Conservation (phyloP, 2,797 vertebrate species). For the Hippopotamyrus pictus region DNA sequence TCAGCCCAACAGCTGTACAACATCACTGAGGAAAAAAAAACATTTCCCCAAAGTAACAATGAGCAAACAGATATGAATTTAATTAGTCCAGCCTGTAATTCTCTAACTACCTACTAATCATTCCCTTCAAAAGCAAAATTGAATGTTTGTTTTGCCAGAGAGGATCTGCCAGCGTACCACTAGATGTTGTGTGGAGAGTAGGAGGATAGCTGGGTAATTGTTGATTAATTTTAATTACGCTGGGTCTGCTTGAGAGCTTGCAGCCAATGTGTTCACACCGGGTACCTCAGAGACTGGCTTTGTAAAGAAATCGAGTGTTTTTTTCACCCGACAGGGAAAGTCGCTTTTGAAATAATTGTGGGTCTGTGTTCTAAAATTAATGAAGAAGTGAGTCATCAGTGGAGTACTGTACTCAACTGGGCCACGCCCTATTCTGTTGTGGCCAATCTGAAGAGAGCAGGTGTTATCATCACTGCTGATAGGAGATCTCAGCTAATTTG, state of each 20-base stretch:
- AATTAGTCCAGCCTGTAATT: conserved; percentile 16
- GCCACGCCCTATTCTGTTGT: not conserved
- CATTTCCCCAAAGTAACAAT: not conserved
- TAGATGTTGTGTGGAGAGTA: not conserved
- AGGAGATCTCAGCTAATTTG: conserved; percentile 45
- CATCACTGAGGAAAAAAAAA: not conserved
- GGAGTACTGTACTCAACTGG: not conserved
- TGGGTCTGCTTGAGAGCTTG: not conserved
- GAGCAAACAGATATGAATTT: conserved; percentile 12
- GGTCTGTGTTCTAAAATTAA: not conserved
- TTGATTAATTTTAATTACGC: conserved; percentile 13
- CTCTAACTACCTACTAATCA: conserved; percentile 8
- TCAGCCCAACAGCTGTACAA: not conserved
- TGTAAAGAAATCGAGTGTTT: not conserved
- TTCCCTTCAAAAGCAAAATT: conserved; percentile 1
- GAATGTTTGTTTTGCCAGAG: conserved; percentile 6
- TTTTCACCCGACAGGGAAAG: not conserved
- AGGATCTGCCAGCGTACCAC: not conserved
- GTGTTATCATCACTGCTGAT: not conserved
- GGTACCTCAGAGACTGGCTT: not conserved
- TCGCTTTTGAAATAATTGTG: not conserved
- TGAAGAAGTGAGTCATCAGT: not conserved
- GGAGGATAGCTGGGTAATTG: not conserved
- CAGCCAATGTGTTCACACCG: not conserved
- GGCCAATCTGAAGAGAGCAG: not conserved